phyloP scores from a whole-genome alignment of 1,140 invertebrate species.

The Drosophila dunni region DNA sequence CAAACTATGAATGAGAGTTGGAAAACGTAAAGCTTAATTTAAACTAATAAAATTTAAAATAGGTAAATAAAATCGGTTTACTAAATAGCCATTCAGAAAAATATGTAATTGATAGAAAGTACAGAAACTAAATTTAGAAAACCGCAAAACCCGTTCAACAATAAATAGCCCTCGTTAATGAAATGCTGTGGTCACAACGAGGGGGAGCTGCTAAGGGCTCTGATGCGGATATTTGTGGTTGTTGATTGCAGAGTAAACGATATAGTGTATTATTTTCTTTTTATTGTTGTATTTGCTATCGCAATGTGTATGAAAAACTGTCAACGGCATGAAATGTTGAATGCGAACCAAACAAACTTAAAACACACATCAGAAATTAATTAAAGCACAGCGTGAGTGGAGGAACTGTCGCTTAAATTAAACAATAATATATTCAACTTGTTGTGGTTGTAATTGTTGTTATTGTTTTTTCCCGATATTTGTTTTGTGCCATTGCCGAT shows the following conservation, averaged over 20 bases:
- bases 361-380: constrained; percentile 41
- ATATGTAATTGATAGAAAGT: constrained; percentile 9
- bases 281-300: constrained; percentile 5
- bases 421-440: constrained; percentile 19
- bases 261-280: constrained; percentile 17
- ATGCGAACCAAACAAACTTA: constrained; percentile 16
- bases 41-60: no score
- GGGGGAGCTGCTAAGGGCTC: neutral
- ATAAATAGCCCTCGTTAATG: constrained; percentile 28
- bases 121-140: constrained; percentile 12
- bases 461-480: constrained; percentile 3
- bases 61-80: constrained; percentile 2
- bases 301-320: constrained; percentile 26
- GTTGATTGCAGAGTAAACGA: constrained; percentile 28
- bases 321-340: constrained; percentile 20
- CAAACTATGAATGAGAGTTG: no score
- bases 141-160: constrained; percentile 7
- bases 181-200: constrained; percentile 6
- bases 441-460: neutral
- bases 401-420: constrained; percentile 15
- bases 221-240: neutral
- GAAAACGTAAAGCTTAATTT: no score
- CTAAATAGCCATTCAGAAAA: neutral
- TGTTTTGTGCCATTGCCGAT: constrained; percentile 25
- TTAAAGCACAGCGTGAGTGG: neutral